Evolutionary conservation across 2,797 vertebrate species (phyloP).

Genomic region (Sebastes dallii): DNA sequence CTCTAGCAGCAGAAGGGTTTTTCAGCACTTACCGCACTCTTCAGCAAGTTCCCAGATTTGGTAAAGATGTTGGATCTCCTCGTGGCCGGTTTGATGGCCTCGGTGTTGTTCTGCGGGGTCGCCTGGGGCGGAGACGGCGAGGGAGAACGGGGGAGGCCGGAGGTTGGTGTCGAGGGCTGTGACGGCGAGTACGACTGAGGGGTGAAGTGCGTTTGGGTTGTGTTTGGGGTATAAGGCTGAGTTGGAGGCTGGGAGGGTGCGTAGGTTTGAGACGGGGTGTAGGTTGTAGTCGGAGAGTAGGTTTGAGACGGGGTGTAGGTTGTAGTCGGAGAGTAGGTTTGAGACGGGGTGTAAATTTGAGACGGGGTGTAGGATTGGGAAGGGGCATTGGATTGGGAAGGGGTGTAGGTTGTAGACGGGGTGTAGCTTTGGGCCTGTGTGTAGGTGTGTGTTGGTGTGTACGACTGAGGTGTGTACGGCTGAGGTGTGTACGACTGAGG

Average conservation of each 20-base stretch:
- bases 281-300: conserved; percentile 1
- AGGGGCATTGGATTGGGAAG: neutral
- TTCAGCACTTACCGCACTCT: conserved; percentile 69
- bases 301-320: neutral
- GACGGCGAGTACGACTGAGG: conserved; percentile 34
- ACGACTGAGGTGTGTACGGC: conserved; percentile 22
- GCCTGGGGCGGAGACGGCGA: conserved; percentile 6
- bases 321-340: neutral
- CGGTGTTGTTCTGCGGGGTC: conserved; percentile 7
- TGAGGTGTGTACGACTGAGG: conserved; percentile 3
- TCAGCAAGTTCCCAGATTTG: conserved; percentile 79
- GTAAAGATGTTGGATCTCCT: conserved; percentile 75
- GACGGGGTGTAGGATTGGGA: neutral
- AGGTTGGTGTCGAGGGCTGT: neutral
- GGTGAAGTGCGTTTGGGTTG: conserved; percentile 17
- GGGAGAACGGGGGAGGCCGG: conserved; percentile 16
- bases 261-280: neutral
- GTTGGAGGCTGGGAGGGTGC: neutral
- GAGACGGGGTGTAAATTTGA: neutral
- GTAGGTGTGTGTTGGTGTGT: conserved; percentile 17
- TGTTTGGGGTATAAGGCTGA: conserved; percentile 13
- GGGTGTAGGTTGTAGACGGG: neutral
- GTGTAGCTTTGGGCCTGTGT: neutral
- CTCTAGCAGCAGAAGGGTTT: neutral
- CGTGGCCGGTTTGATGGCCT: conserved; percentile 23